These are phyloP conservation scores for Metaphire vulgaris DNA, from an alignment of 1,140 invertebrate genomes.

Conservation along the genomic window DNA sequence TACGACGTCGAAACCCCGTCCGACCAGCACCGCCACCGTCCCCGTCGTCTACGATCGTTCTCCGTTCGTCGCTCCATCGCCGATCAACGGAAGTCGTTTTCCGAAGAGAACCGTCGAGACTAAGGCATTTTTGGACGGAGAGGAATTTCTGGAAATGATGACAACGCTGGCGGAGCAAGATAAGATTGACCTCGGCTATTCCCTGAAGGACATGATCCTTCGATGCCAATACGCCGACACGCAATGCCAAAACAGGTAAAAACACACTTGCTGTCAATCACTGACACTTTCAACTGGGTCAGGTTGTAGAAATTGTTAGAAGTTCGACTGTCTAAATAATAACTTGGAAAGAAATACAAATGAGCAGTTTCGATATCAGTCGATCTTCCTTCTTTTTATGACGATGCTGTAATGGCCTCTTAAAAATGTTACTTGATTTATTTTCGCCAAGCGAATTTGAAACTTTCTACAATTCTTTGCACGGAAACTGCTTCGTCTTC, in stretches of 20 bases:
- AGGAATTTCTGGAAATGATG: neutral
- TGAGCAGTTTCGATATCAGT: no score
- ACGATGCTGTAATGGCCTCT: no score
- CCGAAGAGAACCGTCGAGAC: neutral
- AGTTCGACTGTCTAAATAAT: no score
- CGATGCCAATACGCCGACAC: neutral
- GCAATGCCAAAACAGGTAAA: neutral
- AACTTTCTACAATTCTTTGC: conserved; percentile 4
- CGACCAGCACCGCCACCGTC: no score
- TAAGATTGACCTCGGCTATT: neutral
- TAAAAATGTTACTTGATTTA: no score
- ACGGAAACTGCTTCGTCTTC: conserved; percentile 24
- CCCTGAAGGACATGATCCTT: neutral
- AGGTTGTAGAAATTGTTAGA: no score
- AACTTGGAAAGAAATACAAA: no score
- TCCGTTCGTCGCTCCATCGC: neutral
- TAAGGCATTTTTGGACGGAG: neutral
- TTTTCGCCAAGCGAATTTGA: conserved; percentile 14
- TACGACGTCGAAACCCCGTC: no score
- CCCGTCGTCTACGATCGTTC: no score
- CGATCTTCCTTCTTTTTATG: no score
- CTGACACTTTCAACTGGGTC: no score
- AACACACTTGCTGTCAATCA: no score
- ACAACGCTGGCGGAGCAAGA: neutral
- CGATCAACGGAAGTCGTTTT: neutral